Conservation (phyloP, 1,140 invertebrate genomes). For the Acromyrmex charruanus region DNA sequence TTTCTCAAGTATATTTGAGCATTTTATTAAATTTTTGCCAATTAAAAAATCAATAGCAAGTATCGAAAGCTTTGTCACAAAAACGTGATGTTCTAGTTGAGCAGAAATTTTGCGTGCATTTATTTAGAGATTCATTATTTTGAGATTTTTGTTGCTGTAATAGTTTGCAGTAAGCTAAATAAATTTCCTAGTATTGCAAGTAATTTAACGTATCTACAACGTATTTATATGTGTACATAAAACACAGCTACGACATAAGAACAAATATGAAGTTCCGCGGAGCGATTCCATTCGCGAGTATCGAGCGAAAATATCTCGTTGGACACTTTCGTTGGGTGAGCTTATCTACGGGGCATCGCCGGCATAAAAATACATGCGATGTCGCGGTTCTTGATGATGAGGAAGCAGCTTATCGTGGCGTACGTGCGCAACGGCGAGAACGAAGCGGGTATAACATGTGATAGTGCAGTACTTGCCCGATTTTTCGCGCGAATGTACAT, state of each 20-base stretch:
- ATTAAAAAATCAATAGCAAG: neutral
- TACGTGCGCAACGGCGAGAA: conserved; percentile 39
- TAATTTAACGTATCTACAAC: neutral
- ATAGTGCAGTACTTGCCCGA: conserved; percentile 56
- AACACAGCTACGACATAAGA: neutral
- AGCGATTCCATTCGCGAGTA: conserved; percentile 22
- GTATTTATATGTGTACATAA: neutral
- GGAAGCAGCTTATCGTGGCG: conserved; percentile 56
- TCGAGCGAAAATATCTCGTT: conserved; percentile 47
- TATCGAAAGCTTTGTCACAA: neutral
- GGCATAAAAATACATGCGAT: conserved; percentile 48
- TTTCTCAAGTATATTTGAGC: neutral
- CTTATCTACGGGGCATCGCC: conserved; percentile 43
- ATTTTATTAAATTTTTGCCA: conserved; percentile 23
- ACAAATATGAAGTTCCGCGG: conserved; percentile 6
- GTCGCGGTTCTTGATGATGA: conserved; percentile 58
- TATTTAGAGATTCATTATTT: neutral
- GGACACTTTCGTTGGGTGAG: conserved; percentile 40
- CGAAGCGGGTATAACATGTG: conserved; percentile 43
- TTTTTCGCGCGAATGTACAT: conserved; percentile 54
- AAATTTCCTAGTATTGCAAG: conserved; percentile 8
- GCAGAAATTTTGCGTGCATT: neutral
- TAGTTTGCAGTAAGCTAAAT: neutral
- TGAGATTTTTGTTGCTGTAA: neutral
- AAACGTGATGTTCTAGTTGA: neutral